Base-by-base conservation (phyloP, 2,113 vertebrate genomes). In the Barnardius zonarius region DNA sequence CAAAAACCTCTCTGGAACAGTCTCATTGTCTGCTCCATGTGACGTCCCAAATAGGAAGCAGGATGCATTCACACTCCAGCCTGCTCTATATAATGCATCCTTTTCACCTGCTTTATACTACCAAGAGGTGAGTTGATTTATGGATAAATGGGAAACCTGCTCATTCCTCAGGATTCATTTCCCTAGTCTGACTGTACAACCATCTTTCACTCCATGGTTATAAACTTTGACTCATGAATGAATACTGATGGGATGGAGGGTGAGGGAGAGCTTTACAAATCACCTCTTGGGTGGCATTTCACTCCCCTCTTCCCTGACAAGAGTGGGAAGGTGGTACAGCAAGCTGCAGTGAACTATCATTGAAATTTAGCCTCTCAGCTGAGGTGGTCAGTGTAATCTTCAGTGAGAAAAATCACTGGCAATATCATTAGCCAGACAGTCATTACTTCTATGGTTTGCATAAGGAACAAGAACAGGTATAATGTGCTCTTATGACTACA, bases 91-190 rank as follows among this genome's bases (percentile, higher is more conserved):
- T 37, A 70, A 69, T 2, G 1, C n/a, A 80, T 62, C 44, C 70
- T 92, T 92, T 84, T 89, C 31, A 81, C 83, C 74, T 91, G 31
- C 75, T 95, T 88, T 93, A 66, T 55, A 39, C 59, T 68, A 83
- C 80, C 79, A 92, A 72, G 76, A 28, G 20, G 7, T 68, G 90
- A 90, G 51, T 30, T 8, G 2, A 93, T 77, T 70, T 92, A 81
- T 64, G 44, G 80, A 64, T 75, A 90, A 94, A 89, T 37, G 46
- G 75, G 51, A 83, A 95, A 80, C 19, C 33, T 66, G 72, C 43
- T 90, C 43, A 31, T 83, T 95, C 54, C n/a, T 86, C 67, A 43
- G 41, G 73, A 88, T 83, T 94, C 68, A 70, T 94, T 94, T 91
- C 76, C 54, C 64, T 80, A 52, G 23, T 61, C 84, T 75, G 74